Base-by-base conservation (phyloP, 1,140 invertebrate genomes). In the Brachystomella parvula region DNA sequence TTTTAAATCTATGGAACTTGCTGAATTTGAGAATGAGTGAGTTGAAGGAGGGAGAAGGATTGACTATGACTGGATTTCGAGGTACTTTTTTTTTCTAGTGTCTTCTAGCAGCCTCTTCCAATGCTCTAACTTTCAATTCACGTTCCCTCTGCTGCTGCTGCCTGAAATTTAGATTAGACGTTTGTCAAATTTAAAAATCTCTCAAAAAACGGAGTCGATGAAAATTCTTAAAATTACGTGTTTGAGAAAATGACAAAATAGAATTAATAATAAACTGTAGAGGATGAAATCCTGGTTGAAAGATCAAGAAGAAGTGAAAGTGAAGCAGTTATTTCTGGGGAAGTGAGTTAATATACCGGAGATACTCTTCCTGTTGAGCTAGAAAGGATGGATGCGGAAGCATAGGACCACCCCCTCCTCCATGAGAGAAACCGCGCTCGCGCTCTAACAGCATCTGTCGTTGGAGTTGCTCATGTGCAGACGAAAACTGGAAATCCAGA, bases 391-490 rank as follows among this genome's bases (percentile, higher is more conserved):
- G 74, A 68, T 78, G 77, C 44, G 72, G 65, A 56, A 67, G 64
- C 24, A 47, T 56, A 56, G 69, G 67, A 26, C 59, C 69, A 59
- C 64, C 67, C 19, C 84, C 83, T 62, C 86, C 68, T 30, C 67
- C 73, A 73, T 76, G 71, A 66, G 81, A 83, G 74, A 85, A 86
- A 19, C 49, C n/a, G 63, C 87, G 80, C 72, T 90, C 88, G 31
- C 89, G 81, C 76, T 93, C 90, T 77, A 93, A 76, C 79, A 94
- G 80, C 68, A 75, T 70, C 74, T 93, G 89, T 68, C 90, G 82
- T 77, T 93, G 89, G 29, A 92, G 77, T 74, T 92, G 89, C 77
- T 93, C 90, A 73, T 92, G 89, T 63, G 89, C 87, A n/a, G 39
- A 44, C 29, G 84, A 64, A 24, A 68, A 21, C 65, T 68, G 44